These are phyloP conservation scores for Aldrovandia affinis DNA, from an alignment of 2,797 vertebrate species.

Conservation along the genomic window DNA sequence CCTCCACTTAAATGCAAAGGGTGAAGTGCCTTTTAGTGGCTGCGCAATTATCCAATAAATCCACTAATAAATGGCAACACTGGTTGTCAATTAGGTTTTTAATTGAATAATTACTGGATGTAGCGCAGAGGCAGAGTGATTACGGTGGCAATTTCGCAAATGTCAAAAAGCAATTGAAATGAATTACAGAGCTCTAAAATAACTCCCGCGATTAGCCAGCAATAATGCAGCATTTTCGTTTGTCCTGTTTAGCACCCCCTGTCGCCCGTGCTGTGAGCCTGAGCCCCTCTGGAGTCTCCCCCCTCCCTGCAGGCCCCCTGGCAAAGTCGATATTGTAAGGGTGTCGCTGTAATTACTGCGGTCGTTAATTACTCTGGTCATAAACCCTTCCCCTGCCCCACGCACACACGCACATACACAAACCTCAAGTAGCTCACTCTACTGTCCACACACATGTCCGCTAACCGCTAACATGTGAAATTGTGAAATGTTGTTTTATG, in stretches of 20 bases:
- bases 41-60: conserved; percentile 85
- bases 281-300: background rate
- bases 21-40: conserved; percentile 87
- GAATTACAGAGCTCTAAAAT: conserved; percentile 86
- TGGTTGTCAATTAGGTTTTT: conserved; percentile 83
- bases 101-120: conserved; percentile 95
- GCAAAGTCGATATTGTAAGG: conserved; percentile 19
- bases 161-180: conserved; percentile 96
- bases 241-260: conserved; percentile 68
- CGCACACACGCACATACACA: background rate
- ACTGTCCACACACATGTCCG: background rate
- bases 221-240: conserved; percentile 81
- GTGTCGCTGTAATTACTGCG: conserved; percentile 35
- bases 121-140: conserved; percentile 79
- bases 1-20: conserved; percentile 61
- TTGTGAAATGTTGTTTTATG: background rate
- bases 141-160: conserved; percentile 85
- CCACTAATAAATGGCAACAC: conserved; percentile 88
- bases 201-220: conserved; percentile 81
- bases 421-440: background rate
- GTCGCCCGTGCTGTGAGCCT: conserved; percentile 14
- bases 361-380: conserved; percentile 43
- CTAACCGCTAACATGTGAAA: too few relatives aligned
- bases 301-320: conserved; percentile 2
- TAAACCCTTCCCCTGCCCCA: background rate